Evolutionary conservation across 1,140 invertebrate genomes (phyloP), one percentile per base, ranked within the genome.

Genomic region (Dinothrombium tinctorium): DNA sequence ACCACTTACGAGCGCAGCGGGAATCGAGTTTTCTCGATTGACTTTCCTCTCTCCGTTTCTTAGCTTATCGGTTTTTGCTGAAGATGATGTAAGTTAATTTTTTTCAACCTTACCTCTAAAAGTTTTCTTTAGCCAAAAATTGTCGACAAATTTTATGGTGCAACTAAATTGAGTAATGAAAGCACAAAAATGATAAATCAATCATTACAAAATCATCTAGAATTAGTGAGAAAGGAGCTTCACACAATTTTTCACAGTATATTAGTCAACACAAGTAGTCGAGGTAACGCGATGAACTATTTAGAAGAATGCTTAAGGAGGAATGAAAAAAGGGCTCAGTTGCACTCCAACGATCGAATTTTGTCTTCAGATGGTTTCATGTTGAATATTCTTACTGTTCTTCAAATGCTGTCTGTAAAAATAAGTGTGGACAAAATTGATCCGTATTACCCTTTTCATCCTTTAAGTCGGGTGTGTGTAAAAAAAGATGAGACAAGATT

Each of bases 31-130:
- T 20, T 71, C 76, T 1, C 69, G 71, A 40, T 70, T 74, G 3
- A 77, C 80, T 23, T 86, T 73, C 49, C 64, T 95, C 1, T 84
- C 83, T 19, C 80, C 84, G 0, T 92, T 95, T 55, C 62, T 94
- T 20, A 71, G 71, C 8, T 67, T 90, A 0, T 89, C 84, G 0
- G 66, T 89, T 0, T 90, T 92, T 56, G 81, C 78, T 23, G 84
- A 92, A 56, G 87, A 94, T 56, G 79, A 86, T 54, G 58, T 63
- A 45, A 56, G 57, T 53, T 17, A 33, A 19, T 8, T 23, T 17
- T 19, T 25, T 37, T 20, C 6, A 42, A 12, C 17, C 22, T 35
- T 4, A 21, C 33, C 32, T 43, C 22, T 44, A 12, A 11, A 3
- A 8, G 23, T 4, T 32, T 29, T 42, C 25, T 25, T 25, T 17